phyloP scores from a whole-genome alignment of 2,113 vertebrate species.

The Sander vitreus region DNA sequence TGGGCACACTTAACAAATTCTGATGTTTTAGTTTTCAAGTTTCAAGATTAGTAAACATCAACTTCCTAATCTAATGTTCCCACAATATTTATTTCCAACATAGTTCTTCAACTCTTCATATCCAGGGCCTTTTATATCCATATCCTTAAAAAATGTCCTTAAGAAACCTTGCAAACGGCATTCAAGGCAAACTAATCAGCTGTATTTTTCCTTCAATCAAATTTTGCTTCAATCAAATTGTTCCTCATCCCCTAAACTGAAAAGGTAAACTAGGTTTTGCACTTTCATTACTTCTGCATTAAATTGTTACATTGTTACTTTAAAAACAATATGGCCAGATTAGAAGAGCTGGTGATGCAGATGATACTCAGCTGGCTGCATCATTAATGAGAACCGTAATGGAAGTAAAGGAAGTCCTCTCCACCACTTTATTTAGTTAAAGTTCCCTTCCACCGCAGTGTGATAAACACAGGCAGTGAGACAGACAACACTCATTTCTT shows the following conservation, averaged over 20 bases:
- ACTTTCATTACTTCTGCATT: conserved; percentile 16
- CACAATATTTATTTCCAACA: neutral
- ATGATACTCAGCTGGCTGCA: conserved; percentile 29
- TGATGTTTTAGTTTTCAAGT: too few species aligned
- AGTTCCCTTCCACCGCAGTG: conserved; percentile 16
- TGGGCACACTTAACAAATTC: too few species aligned
- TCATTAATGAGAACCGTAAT: conserved; percentile 51
- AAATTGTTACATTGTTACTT: conserved; percentile 19
- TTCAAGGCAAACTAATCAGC: neutral
- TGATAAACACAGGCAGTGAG: conserved; percentile 35
- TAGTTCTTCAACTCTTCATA: neutral
- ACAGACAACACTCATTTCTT: conserved; percentile 37
- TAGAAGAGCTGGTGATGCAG: neutral
- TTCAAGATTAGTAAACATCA: too few species aligned
- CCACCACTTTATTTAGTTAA: conserved; percentile 43
- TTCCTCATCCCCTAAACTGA: neutral
- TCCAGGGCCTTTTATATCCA: neutral
- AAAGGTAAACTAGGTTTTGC: neutral
- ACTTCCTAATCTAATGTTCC: neutral
- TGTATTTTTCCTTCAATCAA: too few species aligned
- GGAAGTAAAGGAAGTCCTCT: conserved; percentile 43
- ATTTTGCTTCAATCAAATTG: conserved; percentile 35
- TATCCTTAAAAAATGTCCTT: conserved; percentile 9
- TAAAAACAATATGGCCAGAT: conserved; percentile 7
- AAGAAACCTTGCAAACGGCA: neutral